Conservation (phyloP, 2,797 vertebrate genomes). For the Myoxocephalus aenaeus region DNA sequence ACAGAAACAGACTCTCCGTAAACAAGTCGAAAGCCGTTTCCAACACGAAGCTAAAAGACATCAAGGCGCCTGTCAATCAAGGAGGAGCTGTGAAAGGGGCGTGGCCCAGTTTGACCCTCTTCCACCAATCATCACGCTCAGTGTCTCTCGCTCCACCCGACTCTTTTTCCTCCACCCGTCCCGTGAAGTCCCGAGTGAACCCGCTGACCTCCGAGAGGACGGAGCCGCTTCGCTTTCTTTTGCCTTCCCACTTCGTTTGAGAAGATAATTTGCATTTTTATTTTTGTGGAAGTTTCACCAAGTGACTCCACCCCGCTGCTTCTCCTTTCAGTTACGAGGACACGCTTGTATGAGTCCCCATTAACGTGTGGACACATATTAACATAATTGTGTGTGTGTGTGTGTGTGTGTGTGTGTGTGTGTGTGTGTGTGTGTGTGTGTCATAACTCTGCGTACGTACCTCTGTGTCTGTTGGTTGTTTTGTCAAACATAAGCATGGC, state of each 20-base stretch:
- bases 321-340: conserved; percentile 25
- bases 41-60: conserved; percentile 12
- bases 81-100: conserved; percentile 7
- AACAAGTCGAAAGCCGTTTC: not conserved
- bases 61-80: conserved; percentile 42
- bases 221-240: conserved; percentile 32
- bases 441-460: conserved; percentile 73
- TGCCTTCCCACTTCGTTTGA: not conserved
- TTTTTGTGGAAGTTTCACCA: conserved; percentile 13
- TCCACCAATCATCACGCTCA: conserved; percentile 26
- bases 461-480: conserved; percentile 99
- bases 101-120: conserved; percentile 29
- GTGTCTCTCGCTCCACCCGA: not conserved
- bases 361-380: conserved; percentile 23
- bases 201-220: conserved; percentile 49
- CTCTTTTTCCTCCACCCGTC: conserved; percentile 29
- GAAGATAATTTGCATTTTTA: not conserved
- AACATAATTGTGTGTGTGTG: conserved; percentile 26
- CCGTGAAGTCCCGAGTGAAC: conserved; percentile 50
- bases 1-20: not conserved
- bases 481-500: conserved; percentile 99
- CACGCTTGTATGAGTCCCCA: conserved; percentile 3
- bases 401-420: conserved; percentile 12
- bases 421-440: not conserved
- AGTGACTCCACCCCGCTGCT: conserved; percentile 38